A percentile compares a stretch with the other conserved stretches of the same genome.
Evolutionary conservation across 2,888 invertebrate species (phyloP).

Genomic region (Rosalia funebris): DNA sequence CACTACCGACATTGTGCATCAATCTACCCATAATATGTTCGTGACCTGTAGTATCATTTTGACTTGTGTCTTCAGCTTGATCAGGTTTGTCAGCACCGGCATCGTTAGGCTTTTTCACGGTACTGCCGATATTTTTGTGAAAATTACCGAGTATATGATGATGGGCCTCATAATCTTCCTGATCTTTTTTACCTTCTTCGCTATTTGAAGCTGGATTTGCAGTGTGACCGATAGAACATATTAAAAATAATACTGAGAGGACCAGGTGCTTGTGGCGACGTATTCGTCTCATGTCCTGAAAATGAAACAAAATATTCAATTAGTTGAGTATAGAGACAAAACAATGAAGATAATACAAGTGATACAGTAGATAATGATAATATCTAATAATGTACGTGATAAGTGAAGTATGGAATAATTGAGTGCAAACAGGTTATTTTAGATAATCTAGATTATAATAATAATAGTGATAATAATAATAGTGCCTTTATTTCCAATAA

Average conservation of each 20-base stretch:
- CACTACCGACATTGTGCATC: not conserved
- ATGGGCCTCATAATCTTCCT: not conserved
- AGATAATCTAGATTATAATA: no score
- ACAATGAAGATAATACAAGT: no score
- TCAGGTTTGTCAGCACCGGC: not conserved
- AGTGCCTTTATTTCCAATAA: no score
- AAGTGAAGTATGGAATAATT: no score
- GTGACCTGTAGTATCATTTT: no score
- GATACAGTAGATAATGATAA: no score
- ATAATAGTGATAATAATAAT: no score
- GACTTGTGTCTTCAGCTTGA: not conserved
- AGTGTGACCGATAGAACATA: slow-evolving; percentile 71
- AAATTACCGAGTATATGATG: not conserved
- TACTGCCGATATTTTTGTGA: not conserved
- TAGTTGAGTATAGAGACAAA: no score
- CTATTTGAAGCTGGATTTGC: slow-evolving; percentile 55
- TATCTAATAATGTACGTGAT: no score
- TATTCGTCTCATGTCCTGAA: slow-evolving; percentile 71
- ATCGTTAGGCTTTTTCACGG: not conserved
- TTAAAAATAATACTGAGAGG: slow-evolving; percentile 74
- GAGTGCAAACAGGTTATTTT: no score
- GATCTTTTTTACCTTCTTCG: not conserved
- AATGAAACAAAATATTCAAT: slow-evolving; percentile 14
- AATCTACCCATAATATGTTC: not conserved
- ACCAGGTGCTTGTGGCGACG: slow-evolving; percentile 75